Conservation (phyloP, 2,888 invertebrate species). For the Eugnorisma glareosa region DNA sequence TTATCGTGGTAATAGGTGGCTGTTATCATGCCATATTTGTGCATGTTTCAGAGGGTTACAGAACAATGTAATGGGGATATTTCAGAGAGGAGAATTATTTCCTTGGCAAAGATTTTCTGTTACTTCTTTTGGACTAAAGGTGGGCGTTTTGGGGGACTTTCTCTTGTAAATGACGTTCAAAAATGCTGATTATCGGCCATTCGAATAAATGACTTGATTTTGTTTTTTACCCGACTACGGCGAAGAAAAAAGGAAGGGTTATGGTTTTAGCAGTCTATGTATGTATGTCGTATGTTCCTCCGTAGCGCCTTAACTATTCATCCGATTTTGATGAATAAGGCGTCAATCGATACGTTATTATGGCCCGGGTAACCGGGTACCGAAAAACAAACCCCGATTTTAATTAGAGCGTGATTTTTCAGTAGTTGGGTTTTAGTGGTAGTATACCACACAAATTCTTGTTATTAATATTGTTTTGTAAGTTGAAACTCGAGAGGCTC, state of each 20-base stretch:
- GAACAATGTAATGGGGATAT: not conserved
- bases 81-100: not conserved
- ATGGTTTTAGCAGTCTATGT: too few relatives aligned
- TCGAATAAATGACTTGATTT: not conserved
- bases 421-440: too few relatives aligned
- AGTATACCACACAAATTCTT: too few relatives aligned
- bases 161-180: not conserved
- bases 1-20: slow-evolving; percentile 32
- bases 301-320: too few relatives aligned
- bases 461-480: not conserved
- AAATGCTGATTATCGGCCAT: not conserved
- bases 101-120: not conserved
- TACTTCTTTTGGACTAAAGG: not conserved
- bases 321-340: too few relatives aligned
- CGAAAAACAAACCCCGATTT: too few relatives aligned
- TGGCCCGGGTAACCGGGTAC: too few relatives aligned
- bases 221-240: too few relatives aligned
- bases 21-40: slow-evolving; percentile 41
- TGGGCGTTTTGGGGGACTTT: not conserved
- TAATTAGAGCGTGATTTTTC: too few relatives aligned
- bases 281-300: too few relatives aligned
- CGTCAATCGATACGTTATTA: too few relatives aligned
- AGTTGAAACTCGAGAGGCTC: not conserved
- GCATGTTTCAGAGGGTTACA: slow-evolving; percentile 9
- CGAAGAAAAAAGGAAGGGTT: too few relatives aligned